phyloP scores from a whole-genome alignment of 92 coral and sea anemone genomes.

The Paramuricea clavata region DNA sequence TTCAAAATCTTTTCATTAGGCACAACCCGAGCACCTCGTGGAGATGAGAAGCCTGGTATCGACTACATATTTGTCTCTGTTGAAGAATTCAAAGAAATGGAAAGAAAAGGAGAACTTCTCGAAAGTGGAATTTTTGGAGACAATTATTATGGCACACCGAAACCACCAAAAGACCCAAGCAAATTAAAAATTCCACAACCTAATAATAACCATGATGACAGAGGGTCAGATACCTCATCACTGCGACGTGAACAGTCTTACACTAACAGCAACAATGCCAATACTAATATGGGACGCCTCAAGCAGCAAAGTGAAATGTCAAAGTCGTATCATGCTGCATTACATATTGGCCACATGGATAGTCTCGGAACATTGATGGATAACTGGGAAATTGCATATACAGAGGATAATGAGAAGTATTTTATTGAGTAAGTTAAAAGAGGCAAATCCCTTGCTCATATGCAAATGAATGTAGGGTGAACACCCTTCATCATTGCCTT shows the following conservation, averaged over 20 bases:
- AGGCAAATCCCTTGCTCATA: not conserved
- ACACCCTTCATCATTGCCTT: no score
- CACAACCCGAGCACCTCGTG: conserved; percentile 91
- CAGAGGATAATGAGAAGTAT: conserved; percentile 90
- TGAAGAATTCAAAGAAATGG: conserved; percentile 81
- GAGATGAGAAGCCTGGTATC: conserved; percentile 88
- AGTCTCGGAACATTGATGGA: conserved; percentile 84
- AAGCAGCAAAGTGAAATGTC: conserved; percentile 20
- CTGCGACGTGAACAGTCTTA: conserved; percentile 1
- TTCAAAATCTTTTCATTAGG: no score
- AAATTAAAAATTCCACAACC: conserved; percentile 16
- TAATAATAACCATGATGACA: conserved; percentile 18
- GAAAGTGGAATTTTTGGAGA: conserved; percentile 95
- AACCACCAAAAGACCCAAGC: conserved; percentile 82
- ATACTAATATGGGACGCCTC: conserved; percentile 43
- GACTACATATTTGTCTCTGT: conserved; percentile 88
- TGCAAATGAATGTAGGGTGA: no score
- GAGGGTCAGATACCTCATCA: conserved; percentile 53
- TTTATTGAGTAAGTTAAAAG: conserved; percentile 82
- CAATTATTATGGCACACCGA: conserved; percentile 96
- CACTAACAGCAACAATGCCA: conserved; percentile 29
- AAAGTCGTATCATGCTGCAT: conserved; percentile 41
- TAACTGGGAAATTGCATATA: conserved; percentile 96
- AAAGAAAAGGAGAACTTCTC: conserved; percentile 81
- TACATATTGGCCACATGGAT: conserved; percentile 52